Percentiles rank a stretch among this genome's conserved stretches.
Conservation (phyloP, 2,888 invertebrate genomes). For the Micoletzkya japonica region DNA sequence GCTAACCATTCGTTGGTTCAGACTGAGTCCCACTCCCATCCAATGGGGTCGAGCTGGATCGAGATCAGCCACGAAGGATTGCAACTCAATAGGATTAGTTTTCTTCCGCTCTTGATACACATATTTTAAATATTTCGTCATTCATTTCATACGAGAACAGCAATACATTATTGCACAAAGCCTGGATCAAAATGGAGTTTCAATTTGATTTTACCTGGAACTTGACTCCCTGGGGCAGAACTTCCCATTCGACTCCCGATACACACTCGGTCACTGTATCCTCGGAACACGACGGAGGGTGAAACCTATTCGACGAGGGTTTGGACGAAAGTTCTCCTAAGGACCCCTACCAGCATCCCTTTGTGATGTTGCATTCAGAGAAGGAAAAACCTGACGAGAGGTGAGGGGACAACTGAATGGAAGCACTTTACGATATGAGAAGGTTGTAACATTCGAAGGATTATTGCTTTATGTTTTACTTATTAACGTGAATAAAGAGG, state of each 20-base stretch:
- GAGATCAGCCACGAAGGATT: conserved; percentile 38
- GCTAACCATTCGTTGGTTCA: conserved; percentile 50
- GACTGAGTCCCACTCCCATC: conserved; percentile 46
- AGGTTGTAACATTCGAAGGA: neutral
- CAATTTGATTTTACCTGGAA: conserved; percentile 34
- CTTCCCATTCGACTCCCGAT: conserved; percentile 48
- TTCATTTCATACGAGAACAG: neutral
- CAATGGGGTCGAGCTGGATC: conserved; percentile 43
- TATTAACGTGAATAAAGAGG: no score
- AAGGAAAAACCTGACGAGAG: conserved; percentile 29
- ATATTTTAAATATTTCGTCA: neutral
- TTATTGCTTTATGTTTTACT: neutral
- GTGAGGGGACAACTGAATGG: conserved; percentile 10
- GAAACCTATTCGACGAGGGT: conserved; percentile 32
- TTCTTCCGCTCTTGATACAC: neutral
- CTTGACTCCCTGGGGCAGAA: conserved; percentile 42
- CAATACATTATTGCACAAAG: neutral
- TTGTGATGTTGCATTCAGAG: conserved; percentile 43
- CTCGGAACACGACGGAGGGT: conserved; percentile 41
- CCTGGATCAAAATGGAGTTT: no score
- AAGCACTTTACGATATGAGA: neutral
- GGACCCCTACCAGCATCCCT: conserved; percentile 40
- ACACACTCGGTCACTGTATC: conserved; percentile 32
- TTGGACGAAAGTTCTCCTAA: neutral
- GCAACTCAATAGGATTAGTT: conserved; percentile 35